Base-by-base conservation (phyloP, 2,888 invertebrate species). In the Chirona hameri region DNA sequence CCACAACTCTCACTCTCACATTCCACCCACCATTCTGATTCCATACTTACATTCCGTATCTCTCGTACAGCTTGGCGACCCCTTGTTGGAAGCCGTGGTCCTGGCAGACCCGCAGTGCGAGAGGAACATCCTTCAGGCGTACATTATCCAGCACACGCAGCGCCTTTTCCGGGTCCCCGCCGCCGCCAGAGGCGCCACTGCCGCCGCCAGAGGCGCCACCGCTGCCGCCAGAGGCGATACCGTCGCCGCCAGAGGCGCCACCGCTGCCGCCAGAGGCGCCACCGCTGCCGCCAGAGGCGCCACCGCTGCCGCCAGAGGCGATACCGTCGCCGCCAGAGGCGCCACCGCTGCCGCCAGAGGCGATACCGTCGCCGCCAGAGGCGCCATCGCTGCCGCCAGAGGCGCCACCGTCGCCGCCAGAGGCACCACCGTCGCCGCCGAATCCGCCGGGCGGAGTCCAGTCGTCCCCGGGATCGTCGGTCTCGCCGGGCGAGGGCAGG, bases 51-150 rank as follows among this genome's bases (percentile, higher is more conserved):
- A 95, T 89, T 88, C 95, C 94, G 85, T 93, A 92, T 88, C 95
- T 95, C 87, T 96, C 95, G 87, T 96, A 96, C 48, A 97, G 90
- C 87, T 93, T 93, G 21, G 97, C 90, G 81, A 97, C 91, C 0
- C 97, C 97, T 10, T 83, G 81, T 79, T 84, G 83, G 81, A 85
- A 84, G 81, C 84, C 79, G 81, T 84, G 84, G 88, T 95, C 95
- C 88, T 96, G 95, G 87, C 96, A 96, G 48, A 97, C 90, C 87
- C 93, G 93, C 21, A 98, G 90, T 12, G 95, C 94, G 52, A 80
- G 48, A 27, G 80, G 80, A 27, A 48, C n/a, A 52, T 55, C 27
- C 52, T 52, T 52, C 52, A 80, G 52, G 0, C 80, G 27, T 4
- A 12, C n/a, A n/a, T 27, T 52, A 0, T 80, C 52, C 27, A 80